Conservation (phyloP, 2,888 invertebrate genomes). For the Ashinkailepas kermadecensis region DNA sequence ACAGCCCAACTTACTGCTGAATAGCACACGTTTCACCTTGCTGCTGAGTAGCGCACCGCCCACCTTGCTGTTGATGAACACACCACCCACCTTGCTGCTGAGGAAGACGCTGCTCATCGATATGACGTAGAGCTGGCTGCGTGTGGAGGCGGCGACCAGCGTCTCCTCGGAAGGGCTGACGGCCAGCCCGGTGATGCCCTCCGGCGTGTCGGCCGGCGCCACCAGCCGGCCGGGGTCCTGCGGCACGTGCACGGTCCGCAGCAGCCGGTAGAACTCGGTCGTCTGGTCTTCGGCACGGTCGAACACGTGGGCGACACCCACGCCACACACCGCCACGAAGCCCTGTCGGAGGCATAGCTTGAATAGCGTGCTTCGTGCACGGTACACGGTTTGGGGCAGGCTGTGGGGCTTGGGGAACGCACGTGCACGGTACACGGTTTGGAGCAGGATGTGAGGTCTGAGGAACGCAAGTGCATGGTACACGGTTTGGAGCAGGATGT, state of each 20-base stretch:
- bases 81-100: constrained; percentile 37
- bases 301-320: background rate
- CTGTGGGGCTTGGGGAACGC: no score
- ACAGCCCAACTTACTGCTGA: no score
- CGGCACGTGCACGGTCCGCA: background rate
- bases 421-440: no score
- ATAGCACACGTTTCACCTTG: no score
- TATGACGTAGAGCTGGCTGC: constrained; percentile 45
- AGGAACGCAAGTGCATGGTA: no score
- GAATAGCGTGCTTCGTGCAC: no score
- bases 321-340: constrained; percentile 12
- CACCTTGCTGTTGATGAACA: no score
- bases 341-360: background rate
- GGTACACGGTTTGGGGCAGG: no score
- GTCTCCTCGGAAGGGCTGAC: constrained; percentile 47
- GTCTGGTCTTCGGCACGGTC: constrained; percentile 15
- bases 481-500: no score
- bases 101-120: constrained; percentile 43
- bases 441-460: no score
- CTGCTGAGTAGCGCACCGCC: no score
- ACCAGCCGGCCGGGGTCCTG: constrained; percentile 1
- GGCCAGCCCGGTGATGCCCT: constrained; percentile 39
- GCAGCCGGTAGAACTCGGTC: constrained; percentile 12
- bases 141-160: constrained; percentile 44
- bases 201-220: constrained; percentile 36